Conservation (phyloP, 2,797 vertebrate species). For the Spinibarbus caldwelli region DNA sequence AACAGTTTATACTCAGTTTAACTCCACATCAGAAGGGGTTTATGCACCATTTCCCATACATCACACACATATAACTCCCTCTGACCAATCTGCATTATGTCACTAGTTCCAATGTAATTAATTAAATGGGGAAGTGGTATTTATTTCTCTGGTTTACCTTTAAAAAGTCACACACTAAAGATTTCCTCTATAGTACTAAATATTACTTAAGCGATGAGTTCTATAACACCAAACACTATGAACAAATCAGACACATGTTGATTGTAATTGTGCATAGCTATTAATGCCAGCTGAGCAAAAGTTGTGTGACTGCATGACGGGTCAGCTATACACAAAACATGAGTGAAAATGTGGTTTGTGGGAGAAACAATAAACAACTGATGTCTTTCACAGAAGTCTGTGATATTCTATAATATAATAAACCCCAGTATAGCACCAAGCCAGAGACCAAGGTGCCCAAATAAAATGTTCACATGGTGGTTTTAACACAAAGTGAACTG, state of each 20-base stretch:
- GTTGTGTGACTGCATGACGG: background rate
- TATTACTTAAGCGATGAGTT: conserved; percentile 47
- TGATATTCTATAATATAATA: conserved; percentile 30
- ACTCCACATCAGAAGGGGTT: conserved; percentile 16
- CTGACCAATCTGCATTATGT: conserved; percentile 8
- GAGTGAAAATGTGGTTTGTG: background rate
- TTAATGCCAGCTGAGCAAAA: conserved; percentile 28
- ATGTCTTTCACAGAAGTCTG: conserved; percentile 15
- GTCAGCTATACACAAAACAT: background rate
- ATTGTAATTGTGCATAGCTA: conserved; percentile 43
- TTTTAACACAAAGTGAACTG: conserved; percentile 26
- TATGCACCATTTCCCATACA: background rate
- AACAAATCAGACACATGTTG: conserved; percentile 39
- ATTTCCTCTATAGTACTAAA: conserved; percentile 44
- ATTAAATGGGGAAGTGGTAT: conserved; percentile 20
- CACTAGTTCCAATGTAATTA: conserved; percentile 17
- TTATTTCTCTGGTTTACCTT: conserved; percentile 1
- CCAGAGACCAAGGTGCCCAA: conserved; percentile 2
- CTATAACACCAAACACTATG: conserved; percentile 35
- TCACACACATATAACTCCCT: conserved; percentile 9
- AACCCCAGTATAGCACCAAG: conserved; percentile 40
- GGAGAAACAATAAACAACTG: conserved; percentile 13
- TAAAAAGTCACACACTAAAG: conserved; percentile 36
- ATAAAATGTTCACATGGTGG: conserved; percentile 28
- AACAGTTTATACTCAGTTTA: conserved; percentile 18